These are phyloP conservation scores for Agrilus biguttatus DNA, from an alignment of 2,888 invertebrate genomes.

Conservation along the genomic window DNA sequence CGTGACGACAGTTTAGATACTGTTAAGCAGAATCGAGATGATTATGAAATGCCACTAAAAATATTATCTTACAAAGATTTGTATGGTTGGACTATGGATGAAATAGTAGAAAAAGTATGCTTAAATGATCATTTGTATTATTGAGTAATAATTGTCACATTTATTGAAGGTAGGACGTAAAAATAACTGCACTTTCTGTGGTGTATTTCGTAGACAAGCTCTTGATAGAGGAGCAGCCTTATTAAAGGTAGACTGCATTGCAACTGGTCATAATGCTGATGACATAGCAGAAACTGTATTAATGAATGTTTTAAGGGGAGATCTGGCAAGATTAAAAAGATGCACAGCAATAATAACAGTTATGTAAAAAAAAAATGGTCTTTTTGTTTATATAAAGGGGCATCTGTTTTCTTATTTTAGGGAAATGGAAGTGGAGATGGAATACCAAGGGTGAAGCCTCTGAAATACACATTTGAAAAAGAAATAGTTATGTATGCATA, in stretches of 20 bases:
- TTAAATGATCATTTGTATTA: background rate
- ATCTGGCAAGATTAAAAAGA: constrained; percentile 81
- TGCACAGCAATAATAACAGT: constrained; percentile 87
- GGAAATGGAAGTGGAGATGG: constrained; percentile 51
- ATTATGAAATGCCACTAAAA: constrained; percentile 86
- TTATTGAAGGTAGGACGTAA: constrained; percentile 54
- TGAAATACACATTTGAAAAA: constrained; percentile 96
- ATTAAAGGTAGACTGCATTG: constrained; percentile 81
- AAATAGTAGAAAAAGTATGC: constrained; percentile 75
- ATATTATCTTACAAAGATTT: constrained; percentile 93
- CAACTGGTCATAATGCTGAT: constrained; percentile 94
- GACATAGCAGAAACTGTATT: constrained; percentile 97
- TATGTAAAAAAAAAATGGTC: constrained; percentile 16
- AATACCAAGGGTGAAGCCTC: constrained; percentile 85
- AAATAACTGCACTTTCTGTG: constrained; percentile 96
- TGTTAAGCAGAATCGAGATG: constrained; percentile 85
- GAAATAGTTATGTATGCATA: constrained; percentile 99
- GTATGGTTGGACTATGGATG: constrained; percentile 99
- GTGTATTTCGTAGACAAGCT: constrained; percentile 91
- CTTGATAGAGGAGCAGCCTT: constrained; percentile 86
- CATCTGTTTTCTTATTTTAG: constrained; percentile 30
- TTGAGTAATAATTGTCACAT: constrained; percentile 1
- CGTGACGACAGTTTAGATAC: constrained; percentile 94
- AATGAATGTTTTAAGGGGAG: constrained; percentile 95
- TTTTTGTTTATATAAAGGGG: background rate